Evolutionary conservation across 2,113 vertebrate genomes (phyloP).

Genomic region (Synodontis membranacea): DNA sequence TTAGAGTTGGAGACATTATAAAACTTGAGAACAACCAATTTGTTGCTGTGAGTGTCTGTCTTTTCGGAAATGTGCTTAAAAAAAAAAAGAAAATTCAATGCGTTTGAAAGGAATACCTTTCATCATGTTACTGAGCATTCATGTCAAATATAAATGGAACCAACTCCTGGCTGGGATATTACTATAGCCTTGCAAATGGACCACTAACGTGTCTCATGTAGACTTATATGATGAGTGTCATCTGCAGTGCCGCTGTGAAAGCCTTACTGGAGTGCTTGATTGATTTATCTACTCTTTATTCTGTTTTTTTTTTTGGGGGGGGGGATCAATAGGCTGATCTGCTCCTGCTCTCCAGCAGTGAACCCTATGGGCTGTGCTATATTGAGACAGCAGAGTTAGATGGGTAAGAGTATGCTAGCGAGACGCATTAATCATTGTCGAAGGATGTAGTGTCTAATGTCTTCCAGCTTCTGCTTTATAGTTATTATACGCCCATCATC

Average conservation of each 20-base stretch:
- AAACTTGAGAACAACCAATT: slow-evolving; percentile 78
- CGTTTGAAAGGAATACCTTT: neutral
- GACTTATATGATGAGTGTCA: neutral
- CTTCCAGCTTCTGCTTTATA: neutral
- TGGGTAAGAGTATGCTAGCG: slow-evolving; percentile 67
- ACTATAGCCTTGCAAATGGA: neutral
- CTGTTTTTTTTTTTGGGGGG: slow-evolving; percentile 16
- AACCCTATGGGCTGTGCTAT: slow-evolving; percentile 78
- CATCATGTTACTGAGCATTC: neutral
- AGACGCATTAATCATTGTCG: neutral
- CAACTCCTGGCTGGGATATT: neutral
- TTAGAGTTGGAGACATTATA: slow-evolving; percentile 71
- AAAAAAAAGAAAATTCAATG: neutral
- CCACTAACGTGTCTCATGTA: neutral
- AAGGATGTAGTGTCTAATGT: slow-evolving; percentile 17
- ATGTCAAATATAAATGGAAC: slow-evolving; percentile 12
- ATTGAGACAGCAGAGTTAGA: slow-evolving; percentile 81
- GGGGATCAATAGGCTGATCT: slow-evolving; percentile 72
- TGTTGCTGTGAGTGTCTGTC: slow-evolving; percentile 73
- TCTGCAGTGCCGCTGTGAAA: slow-evolving; percentile 24
- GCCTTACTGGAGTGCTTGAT: slow-evolving; percentile 2
- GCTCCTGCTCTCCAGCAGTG: slow-evolving; percentile 78
- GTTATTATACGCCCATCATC: slow-evolving; percentile 6
- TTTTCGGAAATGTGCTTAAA: neutral
- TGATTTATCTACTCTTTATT: slow-evolving; percentile 30